These are phyloP conservation scores for Cataglyphis rosenhaueri DNA, from an alignment of 2,888 invertebrate genomes.

Conservation along the genomic window DNA sequence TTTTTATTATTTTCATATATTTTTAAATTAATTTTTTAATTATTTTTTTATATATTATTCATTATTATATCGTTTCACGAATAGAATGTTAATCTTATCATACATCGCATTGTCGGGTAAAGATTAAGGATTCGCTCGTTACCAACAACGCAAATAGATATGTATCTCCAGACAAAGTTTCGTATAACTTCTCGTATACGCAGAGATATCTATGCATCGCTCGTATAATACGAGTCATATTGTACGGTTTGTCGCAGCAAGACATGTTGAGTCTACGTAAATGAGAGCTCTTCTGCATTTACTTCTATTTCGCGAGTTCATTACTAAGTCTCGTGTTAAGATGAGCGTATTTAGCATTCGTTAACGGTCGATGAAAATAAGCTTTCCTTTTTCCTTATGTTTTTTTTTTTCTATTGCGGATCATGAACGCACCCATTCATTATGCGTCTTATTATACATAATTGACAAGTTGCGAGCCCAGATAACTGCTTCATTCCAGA, in stretches of 20 bases:
- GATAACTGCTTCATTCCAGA: constrained; percentile 23
- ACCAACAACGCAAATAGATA: constrained; percentile 8
- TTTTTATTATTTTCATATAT: not conserved
- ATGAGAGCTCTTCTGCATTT: constrained; percentile 68
- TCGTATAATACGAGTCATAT: constrained; percentile 55
- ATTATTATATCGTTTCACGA: not conserved
- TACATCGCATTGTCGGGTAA: not conserved
- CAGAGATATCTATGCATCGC: constrained; percentile 13
- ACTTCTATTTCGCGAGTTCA: constrained; percentile 69
- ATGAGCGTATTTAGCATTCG: constrained; percentile 61
- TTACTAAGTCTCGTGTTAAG: constrained; percentile 72
- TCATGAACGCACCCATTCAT: constrained; percentile 73
- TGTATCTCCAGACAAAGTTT: constrained; percentile 11
- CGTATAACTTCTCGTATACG: not conserved
- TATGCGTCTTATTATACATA: constrained; percentile 59
- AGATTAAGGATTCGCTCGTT: constrained; percentile 35
- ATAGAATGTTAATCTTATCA: not conserved
- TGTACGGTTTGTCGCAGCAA: constrained; percentile 74
- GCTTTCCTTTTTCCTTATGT: constrained; percentile 41
- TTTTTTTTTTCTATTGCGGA: constrained; percentile 46
- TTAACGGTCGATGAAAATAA: constrained; percentile 70
- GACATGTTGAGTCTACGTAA: constrained; percentile 67
- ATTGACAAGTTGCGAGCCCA: constrained; percentile 65
- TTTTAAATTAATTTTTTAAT: not conserved
- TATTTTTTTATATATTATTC: not conserved